phyloP scores from a whole-genome alignment of 2,113 vertebrate species.

The Camelus dromedarius region DNA sequence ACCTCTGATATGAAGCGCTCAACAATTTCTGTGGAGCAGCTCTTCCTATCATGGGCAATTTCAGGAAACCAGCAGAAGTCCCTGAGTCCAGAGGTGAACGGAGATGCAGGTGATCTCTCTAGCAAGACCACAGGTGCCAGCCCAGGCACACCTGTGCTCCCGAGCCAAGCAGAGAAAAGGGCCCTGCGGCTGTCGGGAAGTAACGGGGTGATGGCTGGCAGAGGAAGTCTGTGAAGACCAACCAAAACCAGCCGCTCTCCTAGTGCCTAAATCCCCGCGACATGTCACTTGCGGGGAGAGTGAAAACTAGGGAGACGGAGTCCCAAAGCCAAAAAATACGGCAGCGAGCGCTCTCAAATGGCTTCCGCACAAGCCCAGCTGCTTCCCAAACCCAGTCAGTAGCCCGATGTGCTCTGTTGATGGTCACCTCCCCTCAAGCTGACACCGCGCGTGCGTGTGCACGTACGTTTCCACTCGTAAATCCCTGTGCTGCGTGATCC shows the following conservation, averaged over 20 bases:
- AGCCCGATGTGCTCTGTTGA: rapidly evolving
- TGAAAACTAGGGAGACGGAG: rapidly evolving
- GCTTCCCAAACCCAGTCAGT: rapidly evolving
- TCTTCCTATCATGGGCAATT: rapidly evolving
- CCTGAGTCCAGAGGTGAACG: neutral
- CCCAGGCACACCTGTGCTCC: neutral
- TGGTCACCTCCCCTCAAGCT: neutral
- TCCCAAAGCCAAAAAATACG: rapidly evolving
- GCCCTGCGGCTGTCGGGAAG: rapidly evolving
- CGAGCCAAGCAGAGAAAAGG: neutral
- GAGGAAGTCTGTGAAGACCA: neutral
- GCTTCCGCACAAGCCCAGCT: too few species aligned
- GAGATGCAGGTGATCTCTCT: rapidly evolving
- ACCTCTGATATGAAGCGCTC: rapidly evolving
- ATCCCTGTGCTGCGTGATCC: rapidly evolving
- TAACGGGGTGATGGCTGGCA: rapidly evolving
- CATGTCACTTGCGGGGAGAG: rapidly evolving
- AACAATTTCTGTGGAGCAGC: neutral
- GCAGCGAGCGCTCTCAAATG: rapidly evolving
- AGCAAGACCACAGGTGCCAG: rapidly evolving
- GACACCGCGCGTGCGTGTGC: rapidly evolving
- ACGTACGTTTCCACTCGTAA: too few species aligned
- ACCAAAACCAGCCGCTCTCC: neutral
- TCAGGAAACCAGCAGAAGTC: neutral
- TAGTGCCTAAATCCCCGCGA: rapidly evolving